These are phyloP conservation scores for Pelodytes ibericus DNA, from an alignment of 2,797 vertebrate genomes.

Conservation along the genomic window DNA sequence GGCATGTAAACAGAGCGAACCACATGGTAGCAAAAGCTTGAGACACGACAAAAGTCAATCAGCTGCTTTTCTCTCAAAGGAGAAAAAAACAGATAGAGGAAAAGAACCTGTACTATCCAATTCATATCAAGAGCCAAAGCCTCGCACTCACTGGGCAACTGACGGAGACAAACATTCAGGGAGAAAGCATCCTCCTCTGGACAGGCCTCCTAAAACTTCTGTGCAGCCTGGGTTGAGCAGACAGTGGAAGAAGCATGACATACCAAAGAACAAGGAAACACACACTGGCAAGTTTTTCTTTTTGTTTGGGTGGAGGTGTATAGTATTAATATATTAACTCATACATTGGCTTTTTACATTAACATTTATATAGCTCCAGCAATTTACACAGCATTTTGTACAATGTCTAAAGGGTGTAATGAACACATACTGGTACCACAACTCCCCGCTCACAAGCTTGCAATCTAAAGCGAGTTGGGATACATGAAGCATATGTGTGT, in stretches of 20 bases:
- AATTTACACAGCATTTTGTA: too few relatives aligned
- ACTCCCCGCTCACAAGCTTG: too few relatives aligned
- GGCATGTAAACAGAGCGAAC: constrained; percentile 66
- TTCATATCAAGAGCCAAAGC: constrained; percentile 62
- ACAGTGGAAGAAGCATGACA: constrained; percentile 76
- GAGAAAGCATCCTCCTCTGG: constrained; percentile 69
- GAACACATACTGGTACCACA: too few relatives aligned
- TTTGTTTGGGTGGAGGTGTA: too few relatives aligned
- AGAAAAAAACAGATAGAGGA: constrained; percentile 68
- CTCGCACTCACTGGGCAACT: constrained; percentile 57
- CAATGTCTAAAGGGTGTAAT: too few relatives aligned
- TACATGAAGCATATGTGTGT: too few relatives aligned
- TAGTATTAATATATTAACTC: too few relatives aligned
- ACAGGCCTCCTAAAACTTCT: constrained; percentile 71
- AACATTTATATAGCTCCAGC: too few relatives aligned
- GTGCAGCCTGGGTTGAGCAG: constrained; percentile 73
- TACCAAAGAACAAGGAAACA: constrained; percentile 92
- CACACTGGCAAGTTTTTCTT: constrained; percentile 93
- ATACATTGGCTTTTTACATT: too few relatives aligned
- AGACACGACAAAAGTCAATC: constrained; percentile 66
- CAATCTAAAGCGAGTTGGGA: too few relatives aligned
- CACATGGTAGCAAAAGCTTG: constrained; percentile 61
- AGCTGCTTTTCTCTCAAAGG: constrained; percentile 64
- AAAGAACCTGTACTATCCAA: constrained; percentile 63
- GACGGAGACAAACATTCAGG: constrained; percentile 68